These are phyloP conservation scores for Butorides virescens DNA, from an alignment of 2,113 vertebrate genomes.

Conservation along the genomic window DNA sequence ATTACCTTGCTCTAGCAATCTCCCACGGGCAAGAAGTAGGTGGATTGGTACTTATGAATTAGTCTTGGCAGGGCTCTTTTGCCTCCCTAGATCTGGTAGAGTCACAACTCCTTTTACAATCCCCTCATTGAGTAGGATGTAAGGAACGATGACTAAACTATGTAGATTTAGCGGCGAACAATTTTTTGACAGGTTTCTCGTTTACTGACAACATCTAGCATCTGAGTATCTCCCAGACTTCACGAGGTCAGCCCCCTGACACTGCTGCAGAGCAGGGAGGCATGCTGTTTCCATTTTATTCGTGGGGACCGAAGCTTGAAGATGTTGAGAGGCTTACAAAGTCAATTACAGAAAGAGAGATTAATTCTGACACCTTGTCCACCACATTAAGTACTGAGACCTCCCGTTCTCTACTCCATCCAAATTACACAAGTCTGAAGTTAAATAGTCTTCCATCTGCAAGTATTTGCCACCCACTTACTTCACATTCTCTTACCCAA, in stretches of 20 bases:
- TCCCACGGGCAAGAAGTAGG: conserved; percentile 21
- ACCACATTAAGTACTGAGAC: neutral
- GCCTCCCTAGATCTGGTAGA: neutral
- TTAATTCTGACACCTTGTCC: conserved; percentile 43
- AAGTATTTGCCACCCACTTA: conserved; percentile 40
- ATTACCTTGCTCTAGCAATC: conserved; percentile 6
- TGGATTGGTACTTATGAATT: conserved; percentile 27
- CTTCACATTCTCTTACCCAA: conserved; percentile 25
- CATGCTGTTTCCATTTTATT: neutral
- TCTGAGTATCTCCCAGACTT: neutral
- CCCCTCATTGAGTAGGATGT: conserved; percentile 7
- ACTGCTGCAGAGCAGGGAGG: neutral
- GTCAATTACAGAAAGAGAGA: conserved; percentile 24
- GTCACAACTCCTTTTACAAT: conserved; percentile 26
- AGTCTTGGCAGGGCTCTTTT: conserved; percentile 24
- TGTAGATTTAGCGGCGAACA: conserved; percentile 4
- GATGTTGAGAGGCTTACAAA: conserved; percentile 25
- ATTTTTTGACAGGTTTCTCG: conserved; percentile 37
- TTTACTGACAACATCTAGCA: conserved; percentile 10
- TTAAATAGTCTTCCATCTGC: conserved; percentile 24
- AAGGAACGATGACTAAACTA: conserved; percentile 43
- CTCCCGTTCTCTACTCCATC: neutral
- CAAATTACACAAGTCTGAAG: conserved; percentile 17
- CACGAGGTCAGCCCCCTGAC: neutral
- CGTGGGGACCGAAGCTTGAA: neutral